phyloP scores from a whole-genome alignment of 1,140 invertebrate genomes.

The Polypedilum vanderplanki region DNA sequence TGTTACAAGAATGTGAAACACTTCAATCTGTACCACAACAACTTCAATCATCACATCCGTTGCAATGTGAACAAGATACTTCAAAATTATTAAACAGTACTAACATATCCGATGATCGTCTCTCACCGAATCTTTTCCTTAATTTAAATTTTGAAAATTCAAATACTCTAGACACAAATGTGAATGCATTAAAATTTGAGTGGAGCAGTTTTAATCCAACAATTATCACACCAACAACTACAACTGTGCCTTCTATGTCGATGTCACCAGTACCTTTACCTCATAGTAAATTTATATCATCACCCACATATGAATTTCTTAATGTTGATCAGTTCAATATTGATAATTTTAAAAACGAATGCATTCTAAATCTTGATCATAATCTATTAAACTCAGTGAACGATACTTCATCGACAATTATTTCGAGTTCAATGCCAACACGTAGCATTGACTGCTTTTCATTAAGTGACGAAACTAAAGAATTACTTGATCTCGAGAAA shows the following conservation, averaged over 20 bases:
- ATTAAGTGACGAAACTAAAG: not conserved
- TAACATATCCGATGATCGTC: not conserved
- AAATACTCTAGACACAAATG: not conserved
- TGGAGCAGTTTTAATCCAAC: constrained; percentile 22
- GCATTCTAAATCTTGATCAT: constrained; percentile 18
- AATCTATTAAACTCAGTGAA: not conserved
- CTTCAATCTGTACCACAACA: constrained; percentile 1
- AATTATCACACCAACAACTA: not conserved
- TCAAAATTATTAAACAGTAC: not conserved
- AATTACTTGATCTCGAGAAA: not conserved
- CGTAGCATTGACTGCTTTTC: not conserved
- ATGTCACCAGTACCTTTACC: not conserved
- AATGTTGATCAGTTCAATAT: constrained; percentile 17
- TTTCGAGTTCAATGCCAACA: not conserved
- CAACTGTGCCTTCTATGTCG: not conserved
- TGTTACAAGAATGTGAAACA: not conserved
- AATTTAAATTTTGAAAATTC: constrained; percentile 20
- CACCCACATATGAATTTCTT: not conserved
- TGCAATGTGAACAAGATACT: not conserved
- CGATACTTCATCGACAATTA: not conserved
- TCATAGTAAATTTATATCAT: not conserved
- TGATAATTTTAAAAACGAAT: constrained; percentile 12
- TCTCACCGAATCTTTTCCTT: not conserved
- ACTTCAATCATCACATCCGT: not conserved
- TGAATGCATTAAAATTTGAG: constrained; percentile 5